Percentiles rank a stretch among this genome's conserved stretches.
Conservation (phyloP, 2,888 invertebrate species). For the Mycalesis mineus region DNA sequence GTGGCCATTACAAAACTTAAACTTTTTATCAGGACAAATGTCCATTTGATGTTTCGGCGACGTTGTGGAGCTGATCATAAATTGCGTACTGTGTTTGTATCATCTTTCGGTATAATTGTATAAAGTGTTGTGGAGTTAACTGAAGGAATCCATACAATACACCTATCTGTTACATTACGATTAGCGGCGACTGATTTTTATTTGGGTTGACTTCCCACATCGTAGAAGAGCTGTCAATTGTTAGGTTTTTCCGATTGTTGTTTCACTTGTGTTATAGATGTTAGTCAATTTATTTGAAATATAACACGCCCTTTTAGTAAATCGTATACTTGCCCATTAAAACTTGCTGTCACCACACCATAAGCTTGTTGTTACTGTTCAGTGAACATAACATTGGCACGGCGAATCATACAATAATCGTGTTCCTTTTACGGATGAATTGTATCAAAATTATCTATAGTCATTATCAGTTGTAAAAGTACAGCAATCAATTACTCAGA, state of each 20-base stretch:
- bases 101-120: conserved; percentile 43
- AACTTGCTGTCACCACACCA: conserved; percentile 58
- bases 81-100: conserved; percentile 53
- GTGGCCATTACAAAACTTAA: conserved; percentile 79
- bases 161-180: conserved; percentile 52
- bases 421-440: conserved; percentile 48
- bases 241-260: conserved; percentile 60
- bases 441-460: conserved; percentile 41
- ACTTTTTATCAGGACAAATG: conserved; percentile 77
- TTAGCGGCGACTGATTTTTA: conserved; percentile 64
- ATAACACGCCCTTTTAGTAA: conserved; percentile 25
- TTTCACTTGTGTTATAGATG: conserved; percentile 38
- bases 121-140: conserved; percentile 44
- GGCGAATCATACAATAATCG: conserved; percentile 57
- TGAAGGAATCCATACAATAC: conserved; percentile 40
- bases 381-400: conserved; percentile 75
- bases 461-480: conserved; percentile 31
- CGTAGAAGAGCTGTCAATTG: conserved; percentile 70
- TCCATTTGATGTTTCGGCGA: conserved; percentile 79
- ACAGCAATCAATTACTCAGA: conserved; percentile 33
- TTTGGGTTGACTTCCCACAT: conserved; percentile 69
- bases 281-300: conserved; percentile 31
- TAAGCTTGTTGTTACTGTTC: conserved; percentile 72
- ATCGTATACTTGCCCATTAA: conserved; percentile 43
- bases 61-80: conserved; percentile 73